A percentile compares a stretch with the other conserved stretches of the same genome.
phyloP scores from a whole-genome alignment of 1,140 invertebrate genomes.

The Latrodectus geometricus region DNA sequence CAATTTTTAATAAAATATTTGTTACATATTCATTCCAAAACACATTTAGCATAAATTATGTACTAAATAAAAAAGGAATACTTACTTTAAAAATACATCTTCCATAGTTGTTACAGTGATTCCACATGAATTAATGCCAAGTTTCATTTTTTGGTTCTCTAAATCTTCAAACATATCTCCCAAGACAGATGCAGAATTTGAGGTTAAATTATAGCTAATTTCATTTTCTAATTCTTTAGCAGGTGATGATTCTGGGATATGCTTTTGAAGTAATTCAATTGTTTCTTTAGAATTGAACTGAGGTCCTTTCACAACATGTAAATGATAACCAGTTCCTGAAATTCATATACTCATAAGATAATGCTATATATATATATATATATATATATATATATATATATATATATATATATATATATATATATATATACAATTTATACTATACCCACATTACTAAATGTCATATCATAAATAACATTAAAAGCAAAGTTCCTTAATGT shows the following conservation, averaged over 20 bases:
- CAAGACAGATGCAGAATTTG: slow-evolving; percentile 70
- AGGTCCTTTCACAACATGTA: slow-evolving; percentile 61
- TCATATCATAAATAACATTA: no score
- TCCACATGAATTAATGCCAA: slow-evolving; percentile 81
- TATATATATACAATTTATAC: no score
- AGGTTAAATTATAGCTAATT: slow-evolving; percentile 70
- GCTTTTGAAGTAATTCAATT: slow-evolving; percentile 21
- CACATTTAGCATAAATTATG: not conserved
- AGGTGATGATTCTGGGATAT: slow-evolving; percentile 43
- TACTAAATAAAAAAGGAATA: slow-evolving; percentile 2
- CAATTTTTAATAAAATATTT: no score
- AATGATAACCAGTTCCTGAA: slow-evolving; percentile 64
- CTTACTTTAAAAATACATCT: slow-evolving; percentile 83
- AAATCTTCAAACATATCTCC: slow-evolving; percentile 76
- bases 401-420: no score
- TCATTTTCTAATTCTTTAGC: slow-evolving; percentile 68
- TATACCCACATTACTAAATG: no score
- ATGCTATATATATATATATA: no score
- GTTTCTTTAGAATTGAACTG: slow-evolving; percentile 22
- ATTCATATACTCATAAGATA: not conserved
- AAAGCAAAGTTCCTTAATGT: no score
- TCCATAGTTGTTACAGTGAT: slow-evolving; percentile 86
- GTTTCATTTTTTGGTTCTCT: slow-evolving; percentile 73
- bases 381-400: no score
- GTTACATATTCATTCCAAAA: no score